A percentile compares a stretch with the other conserved stretches of the same genome.
These are phyloP conservation scores for Coccyzus lansbergi DNA, from an alignment of 2,797 vertebrate species.

Conservation along the genomic window DNA sequence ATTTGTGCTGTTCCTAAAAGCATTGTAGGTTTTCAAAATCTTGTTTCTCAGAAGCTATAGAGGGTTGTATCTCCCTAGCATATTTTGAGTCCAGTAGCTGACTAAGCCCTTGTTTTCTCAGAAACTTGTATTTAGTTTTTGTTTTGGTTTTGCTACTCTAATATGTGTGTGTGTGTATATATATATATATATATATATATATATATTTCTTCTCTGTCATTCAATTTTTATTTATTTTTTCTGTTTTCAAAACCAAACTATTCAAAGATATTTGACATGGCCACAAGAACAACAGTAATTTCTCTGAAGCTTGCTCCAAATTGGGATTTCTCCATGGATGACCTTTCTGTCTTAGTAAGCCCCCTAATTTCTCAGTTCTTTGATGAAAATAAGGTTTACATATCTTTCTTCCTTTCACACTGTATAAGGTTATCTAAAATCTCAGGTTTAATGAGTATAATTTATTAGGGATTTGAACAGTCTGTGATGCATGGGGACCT, in stretches of 20 bases:
- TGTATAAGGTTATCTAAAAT: background rate
- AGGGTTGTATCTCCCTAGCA: background rate
- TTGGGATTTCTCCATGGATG: background rate
- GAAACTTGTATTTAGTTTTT: background rate
- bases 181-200: no score
- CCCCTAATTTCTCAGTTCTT: background rate
- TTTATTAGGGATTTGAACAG: background rate
- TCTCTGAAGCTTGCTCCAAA: background rate
- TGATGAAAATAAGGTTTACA: background rate
- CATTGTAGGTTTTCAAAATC: background rate
- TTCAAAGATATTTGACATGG: background rate
- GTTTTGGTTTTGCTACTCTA: background rate
- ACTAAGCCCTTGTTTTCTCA: background rate
- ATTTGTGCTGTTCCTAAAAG: background rate
- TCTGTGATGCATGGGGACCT: accelerated
- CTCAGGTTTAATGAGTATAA: background rate
- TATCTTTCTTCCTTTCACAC: background rate
- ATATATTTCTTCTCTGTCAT: background rate
- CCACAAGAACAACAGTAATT: background rate
- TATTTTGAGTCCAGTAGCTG: background rate
- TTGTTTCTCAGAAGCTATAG: background rate
- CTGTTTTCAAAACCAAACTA: background rate
- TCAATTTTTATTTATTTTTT: background rate
- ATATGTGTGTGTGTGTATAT: no score
- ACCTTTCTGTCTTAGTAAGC: background rate